These are phyloP conservation scores for Egretta garzetta DNA, from an alignment of 2,113 vertebrate species.

Conservation along the genomic window DNA sequence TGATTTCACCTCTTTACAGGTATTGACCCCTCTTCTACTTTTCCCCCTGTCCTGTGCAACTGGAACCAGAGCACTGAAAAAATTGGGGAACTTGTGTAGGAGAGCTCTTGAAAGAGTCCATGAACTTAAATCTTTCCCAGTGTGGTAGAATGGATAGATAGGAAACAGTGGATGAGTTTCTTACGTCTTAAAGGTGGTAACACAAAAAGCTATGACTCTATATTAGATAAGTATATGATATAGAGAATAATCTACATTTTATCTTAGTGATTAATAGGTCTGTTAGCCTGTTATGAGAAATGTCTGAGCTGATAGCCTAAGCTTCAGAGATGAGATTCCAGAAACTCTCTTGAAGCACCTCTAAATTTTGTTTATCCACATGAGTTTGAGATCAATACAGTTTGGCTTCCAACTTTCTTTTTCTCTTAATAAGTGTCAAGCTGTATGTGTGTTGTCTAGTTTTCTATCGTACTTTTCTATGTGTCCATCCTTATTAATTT, in stretches of 20 bases:
- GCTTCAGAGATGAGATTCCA: not conserved
- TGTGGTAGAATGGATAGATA: not conserved
- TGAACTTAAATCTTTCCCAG: not conserved
- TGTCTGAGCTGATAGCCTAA: not conserved
- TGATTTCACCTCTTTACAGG: not conserved
- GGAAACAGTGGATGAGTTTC: not conserved
- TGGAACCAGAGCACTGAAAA: not conserved
- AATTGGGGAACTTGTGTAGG: not conserved
- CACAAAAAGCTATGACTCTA: not conserved
- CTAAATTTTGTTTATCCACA: not conserved
- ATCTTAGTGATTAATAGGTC: not conserved
- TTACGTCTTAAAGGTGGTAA: not conserved
- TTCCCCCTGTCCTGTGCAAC: fast-evolving
- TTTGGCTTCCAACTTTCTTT: not conserved
- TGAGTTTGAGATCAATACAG: not conserved
- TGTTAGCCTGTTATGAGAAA: not conserved
- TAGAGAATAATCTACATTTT: not conserved
- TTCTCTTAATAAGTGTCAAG: not conserved
- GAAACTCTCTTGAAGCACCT: not conserved
- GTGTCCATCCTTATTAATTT: not conserved
- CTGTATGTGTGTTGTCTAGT: not conserved
- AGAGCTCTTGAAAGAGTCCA: not conserved
- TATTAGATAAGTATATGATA: not conserved
- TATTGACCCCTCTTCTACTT: not conserved
- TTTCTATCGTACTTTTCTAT: not conserved